Percentiles rank a stretch among this genome's conserved stretches.
phyloP scores from a whole-genome alignment of 2,888 invertebrate genomes.

The Cantharis nigra region DNA sequence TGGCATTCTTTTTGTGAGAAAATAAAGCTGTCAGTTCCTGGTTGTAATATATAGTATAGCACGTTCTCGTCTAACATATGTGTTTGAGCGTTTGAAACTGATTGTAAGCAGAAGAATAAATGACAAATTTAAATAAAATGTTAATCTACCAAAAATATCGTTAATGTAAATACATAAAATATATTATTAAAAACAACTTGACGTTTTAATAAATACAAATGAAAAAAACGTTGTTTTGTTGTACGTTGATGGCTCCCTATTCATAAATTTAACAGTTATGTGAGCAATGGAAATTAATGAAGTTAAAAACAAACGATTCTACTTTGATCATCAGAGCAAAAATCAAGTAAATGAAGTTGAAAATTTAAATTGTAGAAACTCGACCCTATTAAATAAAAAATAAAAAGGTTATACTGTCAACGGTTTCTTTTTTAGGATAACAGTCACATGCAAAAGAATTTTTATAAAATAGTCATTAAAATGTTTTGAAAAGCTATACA shows the following conservation, averaged over 20 bases:
- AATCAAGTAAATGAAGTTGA: slow-evolving; percentile 15
- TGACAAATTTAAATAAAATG: background rate
- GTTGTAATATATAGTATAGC: slow-evolving; percentile 4
- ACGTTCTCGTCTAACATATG: slow-evolving; percentile 1
- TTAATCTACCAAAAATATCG: background rate
- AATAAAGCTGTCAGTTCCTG: slow-evolving; percentile 4
- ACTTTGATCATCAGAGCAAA: slow-evolving; percentile 18
- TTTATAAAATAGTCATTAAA: slow-evolving; percentile 17
- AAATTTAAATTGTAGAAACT: slow-evolving; percentile 15
- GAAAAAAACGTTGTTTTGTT: background rate
- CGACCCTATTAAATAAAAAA: background rate
- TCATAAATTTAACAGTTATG: slow-evolving; percentile 8
- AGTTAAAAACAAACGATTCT: slow-evolving; percentile 7
- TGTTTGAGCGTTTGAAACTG: slow-evolving; percentile 3
- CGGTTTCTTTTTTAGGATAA: background rate
- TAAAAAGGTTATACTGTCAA: background rate
- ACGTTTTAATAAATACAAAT: background rate
- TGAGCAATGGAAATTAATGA: slow-evolving; percentile 14
- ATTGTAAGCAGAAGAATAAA: background rate
- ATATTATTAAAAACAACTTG: background rate
- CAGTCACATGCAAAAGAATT: background rate
- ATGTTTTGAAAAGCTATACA: slow-evolving; percentile 19
- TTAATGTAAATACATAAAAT: background rate
- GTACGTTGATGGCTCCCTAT: background rate
- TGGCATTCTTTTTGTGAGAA: slow-evolving; percentile 2